Conservation (phyloP, 2,797 vertebrate species). For the Tamandua tetradactyla region DNA sequence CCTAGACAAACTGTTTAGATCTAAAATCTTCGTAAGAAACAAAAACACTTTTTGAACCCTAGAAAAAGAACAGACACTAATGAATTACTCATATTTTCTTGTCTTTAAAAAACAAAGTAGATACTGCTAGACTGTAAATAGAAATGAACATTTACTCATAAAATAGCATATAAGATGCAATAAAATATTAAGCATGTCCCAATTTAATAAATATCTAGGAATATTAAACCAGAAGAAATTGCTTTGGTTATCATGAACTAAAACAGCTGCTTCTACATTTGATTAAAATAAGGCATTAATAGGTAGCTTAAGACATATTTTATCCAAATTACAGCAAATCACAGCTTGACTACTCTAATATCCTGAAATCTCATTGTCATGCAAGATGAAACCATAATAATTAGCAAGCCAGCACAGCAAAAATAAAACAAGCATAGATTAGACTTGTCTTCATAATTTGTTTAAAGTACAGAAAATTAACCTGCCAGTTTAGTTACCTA, state of each 20-base stretch:
- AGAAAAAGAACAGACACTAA: conserved; percentile 14
- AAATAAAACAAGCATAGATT: conserved; percentile 63
- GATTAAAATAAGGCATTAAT: conserved; percentile 65
- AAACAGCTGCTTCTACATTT: conserved; percentile 64
- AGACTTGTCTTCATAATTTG: conserved; percentile 66
- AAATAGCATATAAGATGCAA: conserved; percentile 60
- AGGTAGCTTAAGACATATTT: conserved; percentile 46
- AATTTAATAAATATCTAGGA: conserved; percentile 69
- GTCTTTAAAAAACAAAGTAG: conserved; percentile 64
- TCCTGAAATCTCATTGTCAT: conserved; percentile 47
- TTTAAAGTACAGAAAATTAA: conserved; percentile 64
- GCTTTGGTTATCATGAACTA: conserved; percentile 54
- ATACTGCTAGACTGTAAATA: conserved; percentile 55
- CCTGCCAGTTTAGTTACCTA: conserved; percentile 82
- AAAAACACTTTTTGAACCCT: neutral
- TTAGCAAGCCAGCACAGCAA: conserved; percentile 42
- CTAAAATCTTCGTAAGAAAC: neutral
- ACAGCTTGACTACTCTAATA: conserved; percentile 52
- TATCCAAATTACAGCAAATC: conserved; percentile 68
- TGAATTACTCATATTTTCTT: conserved; percentile 41
- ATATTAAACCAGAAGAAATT: conserved; percentile 67
- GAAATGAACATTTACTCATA: conserved; percentile 69
- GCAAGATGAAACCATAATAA: conserved; percentile 62
- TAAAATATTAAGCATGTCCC: conserved; percentile 64
- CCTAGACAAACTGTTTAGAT: neutral